phyloP scores from a whole-genome alignment of 2,888 invertebrate genomes.

The Tetragnatha montana region DNA sequence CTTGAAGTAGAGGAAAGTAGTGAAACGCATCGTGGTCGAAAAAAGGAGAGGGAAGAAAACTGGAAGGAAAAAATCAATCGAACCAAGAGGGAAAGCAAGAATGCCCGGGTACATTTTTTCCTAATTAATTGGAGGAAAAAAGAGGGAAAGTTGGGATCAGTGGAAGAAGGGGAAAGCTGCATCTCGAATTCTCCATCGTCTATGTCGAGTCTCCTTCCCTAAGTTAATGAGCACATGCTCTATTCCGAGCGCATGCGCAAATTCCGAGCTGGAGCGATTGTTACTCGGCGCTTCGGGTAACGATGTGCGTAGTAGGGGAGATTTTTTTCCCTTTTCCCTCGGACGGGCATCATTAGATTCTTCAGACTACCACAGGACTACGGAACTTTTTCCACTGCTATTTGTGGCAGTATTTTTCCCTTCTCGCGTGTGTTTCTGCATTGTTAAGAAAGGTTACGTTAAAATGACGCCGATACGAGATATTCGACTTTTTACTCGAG shows the following conservation, averaged over 20 bases:
- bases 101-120: slow-evolving; percentile 62
- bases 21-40: slow-evolving; percentile 31
- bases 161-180: slow-evolving; percentile 36
- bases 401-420: slow-evolving; percentile 14
- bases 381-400: slow-evolving; percentile 42
- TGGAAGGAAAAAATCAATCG: slow-evolving; percentile 41
- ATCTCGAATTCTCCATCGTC: slow-evolving; percentile 55
- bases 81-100: slow-evolving; percentile 50
- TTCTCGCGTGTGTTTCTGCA: slow-evolving; percentile 15
- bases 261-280: slow-evolving; percentile 62
- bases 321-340: slow-evolving; percentile 42
- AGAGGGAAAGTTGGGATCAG: slow-evolving; percentile 51
- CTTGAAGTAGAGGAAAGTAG: slow-evolving; percentile 15
- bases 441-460: slow-evolving; percentile 37
- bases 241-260: slow-evolving; percentile 54
- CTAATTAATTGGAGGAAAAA: slow-evolving; percentile 68
- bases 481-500: not conserved
- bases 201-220: slow-evolving; percentile 56
- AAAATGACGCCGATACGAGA: slow-evolving; percentile 18
- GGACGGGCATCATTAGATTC: slow-evolving; percentile 62
- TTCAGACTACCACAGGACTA: slow-evolving; percentile 55
- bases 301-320: slow-evolving; percentile 42
- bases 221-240: slow-evolving; percentile 67
- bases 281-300: slow-evolving; percentile 60
- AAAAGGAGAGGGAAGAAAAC: slow-evolving; percentile 20